A percentile compares a stretch with the other conserved stretches of the same genome.
Evolutionary conservation across 2,888 invertebrate genomes (phyloP).

Genomic region (Leucoma salicis): DNA sequence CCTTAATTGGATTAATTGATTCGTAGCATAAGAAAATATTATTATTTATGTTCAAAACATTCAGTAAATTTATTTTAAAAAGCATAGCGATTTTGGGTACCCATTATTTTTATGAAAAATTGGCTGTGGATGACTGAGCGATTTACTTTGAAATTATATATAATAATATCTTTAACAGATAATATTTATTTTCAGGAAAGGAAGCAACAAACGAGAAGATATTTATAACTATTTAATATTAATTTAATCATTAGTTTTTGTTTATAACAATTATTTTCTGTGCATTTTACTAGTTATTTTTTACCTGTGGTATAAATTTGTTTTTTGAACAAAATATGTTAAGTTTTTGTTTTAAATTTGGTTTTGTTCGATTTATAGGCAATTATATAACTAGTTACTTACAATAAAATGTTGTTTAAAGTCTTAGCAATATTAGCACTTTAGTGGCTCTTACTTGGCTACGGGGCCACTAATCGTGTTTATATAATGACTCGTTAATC

Average conservation of each 20-base stretch:
- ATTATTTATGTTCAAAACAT: slow-evolving; percentile 1
- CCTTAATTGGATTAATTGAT: background rate
- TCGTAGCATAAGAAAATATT: background rate
- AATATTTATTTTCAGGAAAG: slow-evolving; percentile 56
- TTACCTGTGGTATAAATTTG: slow-evolving; percentile 23
- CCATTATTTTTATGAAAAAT: slow-evolving; percentile 21
- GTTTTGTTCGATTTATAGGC: slow-evolving; percentile 18
- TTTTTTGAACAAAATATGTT: slow-evolving; percentile 26
- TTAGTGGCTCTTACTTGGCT: slow-evolving; percentile 11
- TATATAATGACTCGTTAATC: too few species aligned
- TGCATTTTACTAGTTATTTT: slow-evolving; percentile 61
- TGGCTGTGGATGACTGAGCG: slow-evolving; percentile 17
- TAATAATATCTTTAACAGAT: background rate
- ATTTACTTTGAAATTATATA: background rate
- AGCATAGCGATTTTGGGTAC: slow-evolving; percentile 32
- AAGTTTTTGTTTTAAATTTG: slow-evolving; percentile 25
- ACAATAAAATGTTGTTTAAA: background rate
- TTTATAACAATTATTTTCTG: slow-evolving; percentile 49
- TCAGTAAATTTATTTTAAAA: slow-evolving; percentile 4
- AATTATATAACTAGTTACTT: slow-evolving; percentile 1
- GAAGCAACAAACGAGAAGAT: slow-evolving; percentile 44
- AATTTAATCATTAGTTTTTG: slow-evolving; percentile 23
- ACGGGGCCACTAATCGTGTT: slow-evolving; percentile 1
- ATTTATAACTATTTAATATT: slow-evolving; percentile 25
- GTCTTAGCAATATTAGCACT: slow-evolving; percentile 1